Evolutionary conservation across 2,113 vertebrate species (phyloP), one percentile per base, ranked within the genome.

Genomic region (Marcusenius ussheri): DNA sequence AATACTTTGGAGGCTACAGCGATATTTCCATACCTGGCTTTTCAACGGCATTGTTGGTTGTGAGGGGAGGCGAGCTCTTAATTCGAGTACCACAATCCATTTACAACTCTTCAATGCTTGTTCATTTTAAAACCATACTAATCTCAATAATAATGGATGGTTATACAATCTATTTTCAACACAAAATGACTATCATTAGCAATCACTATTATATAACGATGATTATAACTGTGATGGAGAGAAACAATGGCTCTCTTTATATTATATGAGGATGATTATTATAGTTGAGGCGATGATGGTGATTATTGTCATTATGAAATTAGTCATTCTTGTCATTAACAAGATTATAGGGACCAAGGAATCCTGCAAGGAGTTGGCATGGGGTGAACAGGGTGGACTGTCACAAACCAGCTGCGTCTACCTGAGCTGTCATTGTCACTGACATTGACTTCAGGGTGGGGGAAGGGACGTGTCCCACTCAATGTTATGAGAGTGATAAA

Each of bases 31-130:
- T 70, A 45, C 88, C 58, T 77, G 70, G 62, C 70, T 88, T 42
- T 46, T 27, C 88, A 91, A 27, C 50, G 83, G 89, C 91, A 77
- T 90, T 89, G 5, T 70, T 42, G 87, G 27, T 90, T 27, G 31
- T 42, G 70, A 90, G 46, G 42, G 90, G 83, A 17, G 31, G 27
- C 50, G 5, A n/a, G 27, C 27, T 87, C 31, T 87, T 53, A 87
- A 87, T 53, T 53, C 17, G 47, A 87, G n/a, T 17, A 87, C 27
- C 27, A 39, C 15, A 27, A 31, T 88, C 56, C 87, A 88, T 88
- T 88, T 58, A 58, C 87, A 42, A 56, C 50, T 58, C n/a, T 39
- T 51, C 85, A 39, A 27, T 35, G 47, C 50, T 87, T 87, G 85
- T 87, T 87, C 85, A 87, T 35, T 35, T 53, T 53, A 31, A 87